Evolutionary conservation across 2,888 invertebrate genomes (phyloP).

Genomic region (Pachliopta kotzebuea): DNA sequence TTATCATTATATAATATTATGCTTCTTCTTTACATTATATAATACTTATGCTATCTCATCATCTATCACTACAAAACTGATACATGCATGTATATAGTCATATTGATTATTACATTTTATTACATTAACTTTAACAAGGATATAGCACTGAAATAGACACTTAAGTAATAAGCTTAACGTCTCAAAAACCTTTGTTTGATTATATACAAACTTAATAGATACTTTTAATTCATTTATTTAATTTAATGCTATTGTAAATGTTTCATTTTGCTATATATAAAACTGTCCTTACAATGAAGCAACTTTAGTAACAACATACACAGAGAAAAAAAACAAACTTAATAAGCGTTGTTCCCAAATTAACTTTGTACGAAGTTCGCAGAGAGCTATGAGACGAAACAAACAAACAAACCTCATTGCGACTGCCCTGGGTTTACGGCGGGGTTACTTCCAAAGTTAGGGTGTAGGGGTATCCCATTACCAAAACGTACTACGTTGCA

Average conservation of each 20-base stretch:
- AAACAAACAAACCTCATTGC: slow-evolving; percentile 8
- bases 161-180: too few species aligned
- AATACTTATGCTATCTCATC: too few species aligned
- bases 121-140: too few species aligned
- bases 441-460: slow-evolving; percentile 14
- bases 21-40: too few species aligned
- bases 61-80: too few species aligned
- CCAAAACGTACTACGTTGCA: slow-evolving; percentile 37
- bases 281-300: neutral
- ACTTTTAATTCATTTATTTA: too few species aligned
- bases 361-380: slow-evolving; percentile 12
- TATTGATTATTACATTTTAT: too few species aligned
- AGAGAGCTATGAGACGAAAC: neutral
- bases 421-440: slow-evolving; percentile 15
- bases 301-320: neutral
- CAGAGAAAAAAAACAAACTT: neutral
- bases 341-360: slow-evolving; percentile 8
- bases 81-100: too few species aligned
- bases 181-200: too few species aligned
- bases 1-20: too few species aligned
- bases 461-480: slow-evolving; percentile 42
- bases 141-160: too few species aligned
- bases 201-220: too few species aligned
- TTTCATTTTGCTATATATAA: neutral
- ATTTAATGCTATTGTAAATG: neutral